Percentiles rank a stretch among this genome's conserved stretches.
Conservation (phyloP, 2,797 vertebrate species). For the Lagodon rhomboides region DNA sequence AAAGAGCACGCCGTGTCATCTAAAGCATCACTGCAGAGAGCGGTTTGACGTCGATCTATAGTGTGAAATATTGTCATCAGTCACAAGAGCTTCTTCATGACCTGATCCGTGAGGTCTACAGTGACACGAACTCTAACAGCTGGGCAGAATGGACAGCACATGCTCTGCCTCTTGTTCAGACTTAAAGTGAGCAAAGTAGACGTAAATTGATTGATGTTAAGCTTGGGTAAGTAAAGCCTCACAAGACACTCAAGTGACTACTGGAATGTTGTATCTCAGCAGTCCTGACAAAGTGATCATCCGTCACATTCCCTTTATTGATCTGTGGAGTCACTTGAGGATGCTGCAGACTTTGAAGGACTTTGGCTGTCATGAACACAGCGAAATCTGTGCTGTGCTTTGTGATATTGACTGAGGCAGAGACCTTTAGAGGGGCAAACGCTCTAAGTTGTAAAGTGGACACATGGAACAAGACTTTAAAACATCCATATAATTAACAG, state of each 20-base stretch:
- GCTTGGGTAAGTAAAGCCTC: background rate
- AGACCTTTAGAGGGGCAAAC: too few species aligned
- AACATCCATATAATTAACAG: too few species aligned
- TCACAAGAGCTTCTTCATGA: background rate
- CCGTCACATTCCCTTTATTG: background rate
- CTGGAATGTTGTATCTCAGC: background rate
- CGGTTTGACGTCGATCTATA: background rate
- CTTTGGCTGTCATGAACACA: background rate
- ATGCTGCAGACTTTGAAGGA: background rate
- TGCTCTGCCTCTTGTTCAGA: background rate
- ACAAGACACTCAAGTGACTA: background rate
- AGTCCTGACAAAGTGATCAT: background rate
- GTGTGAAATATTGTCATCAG: background rate
- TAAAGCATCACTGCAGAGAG: background rate
- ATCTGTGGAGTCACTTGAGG: background rate
- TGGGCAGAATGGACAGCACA: background rate
- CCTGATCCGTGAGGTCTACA: background rate
- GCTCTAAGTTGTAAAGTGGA: too few species aligned
- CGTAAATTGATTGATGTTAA: background rate
- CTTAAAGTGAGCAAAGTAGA: background rate
- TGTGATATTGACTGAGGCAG: too few species aligned
- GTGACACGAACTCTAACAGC: background rate
- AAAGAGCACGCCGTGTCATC: background rate
- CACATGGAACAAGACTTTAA: too few species aligned
- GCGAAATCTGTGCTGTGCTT: background rate